These are phyloP conservation scores for Pseudorhombus dupliciocellatus DNA, from an alignment of 2,113 vertebrate genomes.

Conservation along the genomic window DNA sequence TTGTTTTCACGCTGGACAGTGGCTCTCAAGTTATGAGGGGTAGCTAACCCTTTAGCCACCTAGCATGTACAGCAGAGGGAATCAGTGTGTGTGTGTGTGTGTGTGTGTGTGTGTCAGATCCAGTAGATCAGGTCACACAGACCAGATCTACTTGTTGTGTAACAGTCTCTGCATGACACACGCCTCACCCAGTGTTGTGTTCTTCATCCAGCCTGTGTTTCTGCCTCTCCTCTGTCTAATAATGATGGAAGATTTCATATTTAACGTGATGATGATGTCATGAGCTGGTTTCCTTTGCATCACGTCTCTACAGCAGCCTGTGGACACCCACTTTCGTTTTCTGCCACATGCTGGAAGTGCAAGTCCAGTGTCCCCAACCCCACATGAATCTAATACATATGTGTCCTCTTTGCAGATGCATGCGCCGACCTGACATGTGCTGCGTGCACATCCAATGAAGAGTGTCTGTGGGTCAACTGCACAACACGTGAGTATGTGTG, in stretches of 20 bases:
- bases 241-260: not conserved
- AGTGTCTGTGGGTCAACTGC: conserved; percentile 73
- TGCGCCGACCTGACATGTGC: conserved; percentile 29
- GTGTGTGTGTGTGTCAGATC: not conserved
- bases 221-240: not conserved
- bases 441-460: not conserved
- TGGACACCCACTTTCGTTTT: not conserved
- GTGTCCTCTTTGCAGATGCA: conserved; percentile 47
- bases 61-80: not conserved
- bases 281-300: not conserved
- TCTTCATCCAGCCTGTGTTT: too few species aligned
- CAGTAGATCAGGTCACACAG: conserved; percentile 5
- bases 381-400: conserved; percentile 9
- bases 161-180: conserved; percentile 13
- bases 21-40: conserved; percentile 13
- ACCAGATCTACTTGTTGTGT: conserved; percentile 36
- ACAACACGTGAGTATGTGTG: conserved; percentile 69
- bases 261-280: too few species aligned
- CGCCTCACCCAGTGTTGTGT: not conserved
- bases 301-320: not conserved
- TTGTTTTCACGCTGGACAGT: conserved; percentile 26
- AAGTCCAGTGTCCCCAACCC: not conserved
- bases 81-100: not conserved
- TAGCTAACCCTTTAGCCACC: conserved; percentile 42
- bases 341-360: not conserved